Percentiles rank a stretch among this genome's conserved stretches.
These are phyloP conservation scores for Lycopodina hypogea DNA, from an alignment of 37 sponge, comb jelly and placozoan genomes.

Conservation along the genomic window DNA sequence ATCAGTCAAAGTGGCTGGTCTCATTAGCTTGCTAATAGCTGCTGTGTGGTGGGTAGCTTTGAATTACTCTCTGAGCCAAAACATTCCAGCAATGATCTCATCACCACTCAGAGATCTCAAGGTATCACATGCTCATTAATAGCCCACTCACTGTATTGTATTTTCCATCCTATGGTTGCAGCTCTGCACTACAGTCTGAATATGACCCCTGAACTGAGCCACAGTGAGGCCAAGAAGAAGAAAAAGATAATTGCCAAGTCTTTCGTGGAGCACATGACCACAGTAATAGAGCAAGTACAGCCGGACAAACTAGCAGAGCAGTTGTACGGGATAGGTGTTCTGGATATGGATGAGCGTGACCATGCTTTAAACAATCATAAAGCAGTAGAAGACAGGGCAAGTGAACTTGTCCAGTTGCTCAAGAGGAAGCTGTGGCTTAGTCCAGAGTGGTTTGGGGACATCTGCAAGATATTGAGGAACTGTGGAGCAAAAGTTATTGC, in stretches of 20 bases:
- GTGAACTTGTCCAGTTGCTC: not conserved
- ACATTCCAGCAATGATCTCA: too few species aligned
- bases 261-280: not conserved
- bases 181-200: not conserved
- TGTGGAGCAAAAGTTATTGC: conserved; percentile 5
- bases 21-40: too few species aligned
- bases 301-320: conserved; percentile 10
- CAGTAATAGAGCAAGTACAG: not conserved
- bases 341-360: not conserved
- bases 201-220: not conserved
- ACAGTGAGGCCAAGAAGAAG: not conserved
- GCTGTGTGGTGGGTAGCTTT: too few species aligned
- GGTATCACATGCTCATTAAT: too few species aligned
- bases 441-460: conserved; percentile 14
- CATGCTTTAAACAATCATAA: not conserved
- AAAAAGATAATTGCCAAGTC: not conserved
- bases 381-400: conserved; percentile 4
- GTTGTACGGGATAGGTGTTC: conserved; percentile 6
- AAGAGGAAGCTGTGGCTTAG: not conserved
- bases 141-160: too few species aligned
- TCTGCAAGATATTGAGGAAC: conserved; percentile 3
- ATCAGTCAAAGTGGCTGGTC: too few species aligned
- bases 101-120: too few species aligned
- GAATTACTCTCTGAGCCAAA: too few species aligned
- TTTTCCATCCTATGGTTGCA: too few species aligned